Evolutionary conservation across 2,888 invertebrate genomes (phyloP).

Genomic region (Sesamia inferens): DNA sequence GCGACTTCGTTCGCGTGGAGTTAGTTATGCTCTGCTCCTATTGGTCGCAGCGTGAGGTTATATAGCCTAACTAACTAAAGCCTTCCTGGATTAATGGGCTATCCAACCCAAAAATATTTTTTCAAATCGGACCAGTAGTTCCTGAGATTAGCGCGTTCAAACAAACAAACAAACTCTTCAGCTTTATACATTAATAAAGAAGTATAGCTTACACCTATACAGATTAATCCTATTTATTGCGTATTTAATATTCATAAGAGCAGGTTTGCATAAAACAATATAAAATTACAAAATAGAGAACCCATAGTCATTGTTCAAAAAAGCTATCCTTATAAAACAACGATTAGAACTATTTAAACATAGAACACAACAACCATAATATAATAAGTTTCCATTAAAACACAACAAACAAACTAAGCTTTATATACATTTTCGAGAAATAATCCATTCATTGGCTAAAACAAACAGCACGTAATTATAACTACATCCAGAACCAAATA

Average conservation of each 20-base stretch:
- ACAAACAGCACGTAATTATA: conserved; percentile 43
- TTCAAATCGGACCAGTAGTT: no score
- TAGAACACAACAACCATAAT: conserved; percentile 6
- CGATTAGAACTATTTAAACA: not conserved
- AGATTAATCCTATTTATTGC: not conserved
- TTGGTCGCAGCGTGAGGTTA: no score
- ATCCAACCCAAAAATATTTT: no score
- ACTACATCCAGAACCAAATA: conserved; percentile 45
- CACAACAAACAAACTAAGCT: conserved; percentile 38
- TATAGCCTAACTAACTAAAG: no score
- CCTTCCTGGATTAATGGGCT: no score
- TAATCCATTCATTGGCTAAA: conserved; percentile 43
- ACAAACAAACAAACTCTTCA: no score
- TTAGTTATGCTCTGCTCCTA: no score
- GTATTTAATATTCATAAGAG: not conserved
- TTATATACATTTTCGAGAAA: conserved; percentile 34
- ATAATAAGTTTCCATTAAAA: conserved; percentile 21
- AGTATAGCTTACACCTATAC: not conserved
- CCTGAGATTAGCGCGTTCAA: no score
- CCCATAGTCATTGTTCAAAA: not conserved
- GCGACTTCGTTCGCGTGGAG: no score
- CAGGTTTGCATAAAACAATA: not conserved
- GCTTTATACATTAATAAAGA: no score
- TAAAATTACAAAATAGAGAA: conserved; percentile 9
- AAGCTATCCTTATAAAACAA: not conserved